Evolutionary conservation across 1,140 invertebrate species (phyloP).

Genomic region (Drepana arcuata): DNA sequence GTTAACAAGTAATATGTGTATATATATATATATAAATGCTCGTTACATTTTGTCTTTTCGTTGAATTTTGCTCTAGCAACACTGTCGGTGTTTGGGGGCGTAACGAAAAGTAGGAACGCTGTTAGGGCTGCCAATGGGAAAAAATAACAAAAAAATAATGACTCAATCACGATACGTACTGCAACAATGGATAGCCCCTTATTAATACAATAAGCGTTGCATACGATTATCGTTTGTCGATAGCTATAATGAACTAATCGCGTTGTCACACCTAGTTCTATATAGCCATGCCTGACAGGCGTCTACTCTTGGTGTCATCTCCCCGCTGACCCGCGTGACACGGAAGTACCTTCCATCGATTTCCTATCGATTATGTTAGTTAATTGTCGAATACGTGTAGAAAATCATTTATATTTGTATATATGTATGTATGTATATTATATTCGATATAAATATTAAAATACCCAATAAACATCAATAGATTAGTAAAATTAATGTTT

Average conservation of each 20-base stretch:
- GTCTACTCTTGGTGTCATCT: slow-evolving; percentile 17
- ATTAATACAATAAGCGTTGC: slow-evolving; percentile 71
- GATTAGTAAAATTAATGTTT: too few species aligned
- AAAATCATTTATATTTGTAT: too few species aligned
- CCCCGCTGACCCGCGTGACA: too few species aligned
- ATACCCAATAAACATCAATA: too few species aligned
- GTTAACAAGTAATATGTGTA: too few species aligned
- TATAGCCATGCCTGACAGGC: slow-evolving; percentile 24
- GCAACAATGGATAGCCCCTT: slow-evolving; percentile 67
- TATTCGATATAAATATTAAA: too few species aligned
- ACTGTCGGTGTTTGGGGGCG: slow-evolving; percentile 23
- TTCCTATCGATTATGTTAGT: too few species aligned
- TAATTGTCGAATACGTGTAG: too few species aligned
- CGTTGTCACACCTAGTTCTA: slow-evolving; percentile 11
- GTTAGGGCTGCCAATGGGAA: slow-evolving; percentile 15
- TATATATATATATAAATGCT: slow-evolving; percentile 55
- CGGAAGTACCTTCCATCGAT: too few species aligned
- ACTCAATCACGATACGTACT: slow-evolving; percentile 69
- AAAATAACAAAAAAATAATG: slow-evolving; percentile 22
- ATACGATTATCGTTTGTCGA: slow-evolving; percentile 54
- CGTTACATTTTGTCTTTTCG: slow-evolving; percentile 63
- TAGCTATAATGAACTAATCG: slow-evolving; percentile 35
- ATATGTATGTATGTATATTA: too few species aligned
- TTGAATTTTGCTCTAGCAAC: slow-evolving; percentile 48
- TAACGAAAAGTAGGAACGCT: slow-evolving; percentile 21